phyloP scores from a whole-genome alignment of 2,113 vertebrate species.

The Uria lomvia region DNA sequence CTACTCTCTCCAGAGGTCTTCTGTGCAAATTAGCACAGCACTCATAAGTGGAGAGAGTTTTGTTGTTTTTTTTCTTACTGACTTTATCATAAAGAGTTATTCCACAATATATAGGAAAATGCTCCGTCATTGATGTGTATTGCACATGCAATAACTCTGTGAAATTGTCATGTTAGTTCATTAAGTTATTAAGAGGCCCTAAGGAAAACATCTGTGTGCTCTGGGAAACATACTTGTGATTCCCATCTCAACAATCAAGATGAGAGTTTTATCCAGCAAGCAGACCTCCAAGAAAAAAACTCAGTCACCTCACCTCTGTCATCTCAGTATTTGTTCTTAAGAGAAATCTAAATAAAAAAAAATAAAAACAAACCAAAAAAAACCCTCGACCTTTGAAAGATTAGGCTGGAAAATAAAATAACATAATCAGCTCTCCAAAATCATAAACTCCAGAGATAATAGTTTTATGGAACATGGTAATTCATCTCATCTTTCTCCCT shows the following conservation, averaged over 20 bases:
- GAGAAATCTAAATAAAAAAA: background rate
- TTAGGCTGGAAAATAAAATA: background rate
- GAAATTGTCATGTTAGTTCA: background rate
- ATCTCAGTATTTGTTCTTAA: background rate
- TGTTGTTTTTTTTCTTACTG: background rate
- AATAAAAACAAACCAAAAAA: background rate
- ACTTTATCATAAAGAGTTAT: background rate
- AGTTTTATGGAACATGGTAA: background rate
- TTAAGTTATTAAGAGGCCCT: background rate
- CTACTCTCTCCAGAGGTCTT: background rate
- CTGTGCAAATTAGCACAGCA: background rate
- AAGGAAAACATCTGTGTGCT: background rate
- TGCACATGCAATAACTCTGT: background rate
- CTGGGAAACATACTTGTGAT: background rate
- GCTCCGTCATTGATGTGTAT: background rate
- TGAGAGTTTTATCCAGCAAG: background rate
- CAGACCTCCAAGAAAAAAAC: background rate
- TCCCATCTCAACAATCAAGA: background rate
- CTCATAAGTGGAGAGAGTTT: background rate
- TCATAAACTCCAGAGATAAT: background rate
- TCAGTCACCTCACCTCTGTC: background rate
- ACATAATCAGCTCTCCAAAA: background rate
- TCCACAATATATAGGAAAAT: background rate
- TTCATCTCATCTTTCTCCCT: background rate
- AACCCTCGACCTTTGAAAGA: background rate